Evolutionary conservation across 2,888 invertebrate genomes (phyloP), one percentile per base, ranked within the genome.

Genomic region (Pomacea canaliculata): DNA sequence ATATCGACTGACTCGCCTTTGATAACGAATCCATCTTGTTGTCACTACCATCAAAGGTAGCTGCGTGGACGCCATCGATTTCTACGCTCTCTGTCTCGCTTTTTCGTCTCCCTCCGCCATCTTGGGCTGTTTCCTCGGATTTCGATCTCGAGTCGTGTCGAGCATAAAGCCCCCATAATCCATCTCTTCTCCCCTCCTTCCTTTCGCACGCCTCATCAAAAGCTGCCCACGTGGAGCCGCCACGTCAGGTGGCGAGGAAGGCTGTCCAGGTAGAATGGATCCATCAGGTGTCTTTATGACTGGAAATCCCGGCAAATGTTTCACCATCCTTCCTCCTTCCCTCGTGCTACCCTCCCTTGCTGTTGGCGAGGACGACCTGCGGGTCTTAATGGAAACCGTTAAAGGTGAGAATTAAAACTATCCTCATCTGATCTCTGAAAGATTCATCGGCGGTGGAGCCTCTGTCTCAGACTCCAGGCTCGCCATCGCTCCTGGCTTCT

Each of bases 1-100:
- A n/a, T 63, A 63, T 63, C 63, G 63, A 63, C 63, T 63, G 19
- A 19, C 10, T 12, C 63, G 51, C 51, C 51, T 63, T 27, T 63
- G 63, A 63, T 63, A 63, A 19, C 12, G 27, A 63, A 63, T 63
- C 63, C 63, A 63, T 63, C 63, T 63, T 63, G 63, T 63, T 63
- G 63, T 63, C 63, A 63, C 63, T 27, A 27, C 27, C 63, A 63
- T 63, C 63, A 63, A 63, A 63, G 63, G 16, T 19, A 23, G 10
- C 63, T 63, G 19, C 23, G 23, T 63, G 63, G 16, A 12, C n/a
- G 63, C 23, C 19, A 63, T 63, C 2, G 63, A 63, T 63, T 63
- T 19, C 19, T 9, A 7, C 19, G 37, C 63, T 12, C 27, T 3
- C n/a, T 63, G n/a, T 27, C n/a, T 63, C 63, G n/a, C 27, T 27